phyloP scores from a whole-genome alignment of 2,113 vertebrate genomes.

The Haliaeetus leucogaster region DNA sequence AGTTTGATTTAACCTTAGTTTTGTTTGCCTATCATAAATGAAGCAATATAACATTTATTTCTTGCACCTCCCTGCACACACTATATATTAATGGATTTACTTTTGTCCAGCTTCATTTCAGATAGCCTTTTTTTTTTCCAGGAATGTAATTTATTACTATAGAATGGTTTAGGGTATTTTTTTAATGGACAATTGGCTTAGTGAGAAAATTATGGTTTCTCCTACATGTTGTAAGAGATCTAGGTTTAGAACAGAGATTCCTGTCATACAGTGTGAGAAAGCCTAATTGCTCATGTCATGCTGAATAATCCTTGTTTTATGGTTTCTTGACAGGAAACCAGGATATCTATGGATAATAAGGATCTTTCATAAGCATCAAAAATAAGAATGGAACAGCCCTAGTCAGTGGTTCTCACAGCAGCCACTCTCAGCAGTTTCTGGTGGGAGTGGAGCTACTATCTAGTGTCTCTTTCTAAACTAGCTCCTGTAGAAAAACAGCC shows the following conservation, averaged over 20 bases:
- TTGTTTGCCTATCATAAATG: neutral
- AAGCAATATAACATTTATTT: neutral
- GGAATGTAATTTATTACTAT: neutral
- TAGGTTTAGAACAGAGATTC: neutral
- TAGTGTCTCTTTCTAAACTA: neutral
- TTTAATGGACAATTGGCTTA: neutral
- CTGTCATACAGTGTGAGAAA: neutral
- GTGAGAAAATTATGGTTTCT: neutral
- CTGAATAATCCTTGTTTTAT: neutral
- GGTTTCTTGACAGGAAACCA: neutral
- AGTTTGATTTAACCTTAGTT: slow-evolving; percentile 10
- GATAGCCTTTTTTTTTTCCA: neutral
- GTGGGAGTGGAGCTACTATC: neutral
- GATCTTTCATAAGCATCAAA: neutral
- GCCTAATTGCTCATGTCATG: neutral
- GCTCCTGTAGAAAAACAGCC: neutral
- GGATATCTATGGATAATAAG: neutral
- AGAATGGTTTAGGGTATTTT: neutral
- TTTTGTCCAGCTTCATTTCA: slow-evolving; percentile 8
- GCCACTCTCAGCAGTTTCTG: neutral
- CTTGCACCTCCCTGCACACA: neutral
- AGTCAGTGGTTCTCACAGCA: neutral
- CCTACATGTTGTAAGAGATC: neutral
- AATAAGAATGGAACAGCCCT: neutral
- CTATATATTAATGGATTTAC: neutral